Evolutionary conservation across 2,113 vertebrate genomes (phyloP).

Genomic region (Nanorana parkeri): DNA sequence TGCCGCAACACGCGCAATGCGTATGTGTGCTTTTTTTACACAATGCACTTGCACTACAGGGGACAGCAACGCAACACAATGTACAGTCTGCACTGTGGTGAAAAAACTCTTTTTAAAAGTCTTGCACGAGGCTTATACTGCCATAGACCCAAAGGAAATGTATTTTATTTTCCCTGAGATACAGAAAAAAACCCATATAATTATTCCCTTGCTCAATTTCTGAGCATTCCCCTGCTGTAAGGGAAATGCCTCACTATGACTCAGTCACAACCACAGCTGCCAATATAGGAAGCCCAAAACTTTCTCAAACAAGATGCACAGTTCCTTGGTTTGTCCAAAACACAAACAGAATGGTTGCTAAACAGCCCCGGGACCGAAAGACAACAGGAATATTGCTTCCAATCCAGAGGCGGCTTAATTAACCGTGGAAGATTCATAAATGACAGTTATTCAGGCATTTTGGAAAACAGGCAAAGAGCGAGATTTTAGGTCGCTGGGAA

Average conservation of each 20-base stretch:
- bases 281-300: neutral
- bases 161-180: too few relatives aligned
- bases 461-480: neutral
- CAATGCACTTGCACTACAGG: too few relatives aligned
- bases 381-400: neutral
- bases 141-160: too few relatives aligned
- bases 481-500: neutral
- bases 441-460: conserved; percentile 7
- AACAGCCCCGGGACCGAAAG: neutral
- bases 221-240: conserved; percentile 24
- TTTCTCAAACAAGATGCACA: neutral
- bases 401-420: neutral
- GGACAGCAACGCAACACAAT: too few relatives aligned
- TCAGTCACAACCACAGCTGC: conserved; percentile 15
- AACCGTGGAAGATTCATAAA: neutral
- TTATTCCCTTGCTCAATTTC: neutral
- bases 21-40: too few relatives aligned
- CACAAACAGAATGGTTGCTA: conserved; percentile 26
- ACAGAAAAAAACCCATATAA: too few relatives aligned
- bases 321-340: conserved; percentile 1
- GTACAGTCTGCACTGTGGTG: too few relatives aligned
- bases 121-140: too few relatives aligned
- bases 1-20: too few relatives aligned
- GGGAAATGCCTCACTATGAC: conserved; percentile 34
- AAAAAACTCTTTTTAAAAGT: too few relatives aligned